These are phyloP conservation scores for Aphidius ervi DNA, from an alignment of 1,140 invertebrate genomes.

Conservation along the genomic window DNA sequence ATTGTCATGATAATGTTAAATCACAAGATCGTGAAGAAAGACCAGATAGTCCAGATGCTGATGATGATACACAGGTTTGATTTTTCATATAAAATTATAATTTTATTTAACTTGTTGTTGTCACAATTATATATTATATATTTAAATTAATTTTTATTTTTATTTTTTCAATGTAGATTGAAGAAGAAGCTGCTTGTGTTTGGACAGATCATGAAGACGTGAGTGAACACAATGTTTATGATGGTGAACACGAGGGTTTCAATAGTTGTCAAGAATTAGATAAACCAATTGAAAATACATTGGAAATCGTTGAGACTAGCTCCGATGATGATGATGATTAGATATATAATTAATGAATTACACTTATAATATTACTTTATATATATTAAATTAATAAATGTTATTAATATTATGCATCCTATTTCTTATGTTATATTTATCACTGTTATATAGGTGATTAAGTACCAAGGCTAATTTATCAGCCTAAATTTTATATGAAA, in stretches of 20 bases:
- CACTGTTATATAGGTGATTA: no score
- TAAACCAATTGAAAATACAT: slow-evolving; percentile 16
- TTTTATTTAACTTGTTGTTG: background rate
- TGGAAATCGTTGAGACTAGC: slow-evolving; percentile 24
- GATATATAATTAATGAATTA: slow-evolving; percentile 20
- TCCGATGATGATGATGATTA: slow-evolving; percentile 27
- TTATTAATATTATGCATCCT: no score
- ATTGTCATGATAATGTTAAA: slow-evolving; percentile 24
- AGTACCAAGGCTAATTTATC: no score
- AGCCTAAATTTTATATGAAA: no score
- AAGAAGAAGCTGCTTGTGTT: slow-evolving; percentile 34
- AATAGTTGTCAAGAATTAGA: slow-evolving; percentile 20
- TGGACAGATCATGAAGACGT: slow-evolving; percentile 26
- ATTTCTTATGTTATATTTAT: no score
- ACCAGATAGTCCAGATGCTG: slow-evolving; percentile 34
- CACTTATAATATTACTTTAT: no score
- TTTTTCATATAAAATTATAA: background rate
- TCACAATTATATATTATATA: background rate
- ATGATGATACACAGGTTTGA: slow-evolving; percentile 40
- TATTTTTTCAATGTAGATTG: slow-evolving; percentile 26
- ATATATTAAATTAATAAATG: no score
- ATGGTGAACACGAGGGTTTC: slow-evolving; percentile 31
- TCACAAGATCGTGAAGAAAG: slow-evolving; percentile 42
- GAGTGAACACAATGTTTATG: slow-evolving; percentile 29
- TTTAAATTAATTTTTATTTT: slow-evolving; percentile 1